Evolutionary conservation across 2,888 invertebrate species (phyloP).

Genomic region (Napeogenes inachia): DNA sequence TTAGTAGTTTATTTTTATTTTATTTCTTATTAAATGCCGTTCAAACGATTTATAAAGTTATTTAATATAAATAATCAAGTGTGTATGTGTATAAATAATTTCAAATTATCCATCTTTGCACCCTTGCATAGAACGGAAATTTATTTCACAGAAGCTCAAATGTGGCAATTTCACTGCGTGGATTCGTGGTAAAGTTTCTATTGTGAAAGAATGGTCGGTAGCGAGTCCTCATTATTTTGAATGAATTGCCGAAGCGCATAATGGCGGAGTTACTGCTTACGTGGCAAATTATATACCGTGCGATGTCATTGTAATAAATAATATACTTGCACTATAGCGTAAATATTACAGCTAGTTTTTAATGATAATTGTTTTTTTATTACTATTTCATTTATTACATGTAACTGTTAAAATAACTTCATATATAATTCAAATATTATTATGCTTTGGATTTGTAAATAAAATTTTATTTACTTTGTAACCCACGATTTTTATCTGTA

Average conservation of each 20-base stretch:
- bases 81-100: neutral
- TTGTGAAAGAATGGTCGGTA: slow-evolving; percentile 50
- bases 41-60: neutral
- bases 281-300: slow-evolving; percentile 68
- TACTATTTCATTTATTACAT: neutral
- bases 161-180: slow-evolving; percentile 21
- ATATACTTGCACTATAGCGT: slow-evolving; percentile 39
- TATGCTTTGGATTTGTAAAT: neutral
- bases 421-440: neutral
- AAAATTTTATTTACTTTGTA: slow-evolving; percentile 14
- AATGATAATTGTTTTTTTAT: neutral
- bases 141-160: slow-evolving; percentile 18
- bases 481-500: slow-evolving; percentile 21
- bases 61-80: neutral
- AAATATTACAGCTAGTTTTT: slow-evolving; percentile 17
- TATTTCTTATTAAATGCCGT: neutral
- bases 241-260: slow-evolving; percentile 68
- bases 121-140: slow-evolving; percentile 9
- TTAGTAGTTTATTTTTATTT: too few species aligned
- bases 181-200: slow-evolving; percentile 28
- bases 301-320: slow-evolving; percentile 71
- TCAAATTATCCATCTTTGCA: neutral
- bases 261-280: slow-evolving; percentile 52
- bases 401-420: too few species aligned
- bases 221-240: slow-evolving; percentile 65